phyloP scores from a whole-genome alignment of 2,113 vertebrate species.

The Vulpes vulpes region DNA sequence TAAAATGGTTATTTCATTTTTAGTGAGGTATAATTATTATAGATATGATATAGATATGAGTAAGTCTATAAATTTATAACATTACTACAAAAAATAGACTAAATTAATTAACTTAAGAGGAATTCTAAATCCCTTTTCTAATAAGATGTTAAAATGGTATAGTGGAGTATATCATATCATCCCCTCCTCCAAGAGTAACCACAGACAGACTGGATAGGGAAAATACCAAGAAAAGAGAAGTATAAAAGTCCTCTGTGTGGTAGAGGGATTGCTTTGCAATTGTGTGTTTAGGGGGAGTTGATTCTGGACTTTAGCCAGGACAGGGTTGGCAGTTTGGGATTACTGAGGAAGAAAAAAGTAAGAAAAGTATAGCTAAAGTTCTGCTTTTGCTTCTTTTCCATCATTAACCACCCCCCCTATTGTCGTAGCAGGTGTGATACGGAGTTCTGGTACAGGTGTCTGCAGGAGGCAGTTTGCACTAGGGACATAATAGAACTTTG shows the following conservation, averaged over 20 bases:
- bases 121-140: background rate
- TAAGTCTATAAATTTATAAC: background rate
- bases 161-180: background rate
- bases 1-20: conserved; percentile 16
- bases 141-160: background rate
- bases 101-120: background rate
- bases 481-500: background rate
- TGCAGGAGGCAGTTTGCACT: background rate
- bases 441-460: background rate
- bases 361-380: background rate
- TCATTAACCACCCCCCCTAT: background rate
- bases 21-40: conserved; percentile 44
- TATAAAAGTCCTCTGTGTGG: background rate
- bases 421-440: background rate
- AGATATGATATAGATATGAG: background rate
- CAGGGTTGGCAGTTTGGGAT: background rate
- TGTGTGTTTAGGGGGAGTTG: background rate
- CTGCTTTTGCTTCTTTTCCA: background rate
- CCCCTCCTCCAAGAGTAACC: background rate
- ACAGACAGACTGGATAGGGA: background rate
- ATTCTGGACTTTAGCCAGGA: background rate
- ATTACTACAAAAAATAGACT: conserved; percentile 32
- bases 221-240: background rate
- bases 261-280: background rate
- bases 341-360: background rate